Base-by-base conservation (phyloP, 30 jellyfish, hydroid and myxozoan species). In the Aurelia aurita complex sp. Pacific region DNA sequence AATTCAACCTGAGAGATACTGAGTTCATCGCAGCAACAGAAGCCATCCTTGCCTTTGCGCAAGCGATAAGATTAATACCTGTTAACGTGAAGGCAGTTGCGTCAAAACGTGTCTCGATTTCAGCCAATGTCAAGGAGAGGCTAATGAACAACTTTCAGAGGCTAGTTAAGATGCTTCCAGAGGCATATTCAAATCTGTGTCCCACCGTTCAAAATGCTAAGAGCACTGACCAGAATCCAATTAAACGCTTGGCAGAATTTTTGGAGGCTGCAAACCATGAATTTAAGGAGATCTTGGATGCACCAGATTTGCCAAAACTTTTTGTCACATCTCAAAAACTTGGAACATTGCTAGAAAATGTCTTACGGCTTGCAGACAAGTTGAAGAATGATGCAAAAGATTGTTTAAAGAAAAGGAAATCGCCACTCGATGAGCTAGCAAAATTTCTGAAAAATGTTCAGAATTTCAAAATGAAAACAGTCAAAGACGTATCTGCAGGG, bases 341-440 rank as follows among this genome's bases (percentile, higher is more conserved):
- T 9, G 77, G 80, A 17, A 73, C 88, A 16, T 63, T 70, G n/a
- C 19, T 84, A 60, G 87, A 73, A 34, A 86, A 73, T 74, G 79
- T 80, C 15, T n/a, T 84, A 59, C 10, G 50, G 2, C n/a, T 78
- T 40, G 62, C 81, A n/a, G 76, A 69, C 14, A 62, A 57, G 43
- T 43, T 77, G 15, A 16, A 61, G 19, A n/a, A 38, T 4, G 79
- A 69, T 60, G 68, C 53, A 36, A 61, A 2, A 17, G 46, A 51
- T 18, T 87, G 96, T 32, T 36, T 74, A 2, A 34, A 36, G 14
- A 38, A 34, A 55, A 64, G 72, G n/a, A 67, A 72, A 12, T 51
- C 91, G 0, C 97, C 98, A 16, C 53, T 94, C n/a, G 82, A 64
- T 11, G 90, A 85, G 8, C 77, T 94, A 77, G 82, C 40, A 54